Evolutionary conservation across 2,113 vertebrate species (phyloP).

Genomic region (Carassius gibelio): DNA sequence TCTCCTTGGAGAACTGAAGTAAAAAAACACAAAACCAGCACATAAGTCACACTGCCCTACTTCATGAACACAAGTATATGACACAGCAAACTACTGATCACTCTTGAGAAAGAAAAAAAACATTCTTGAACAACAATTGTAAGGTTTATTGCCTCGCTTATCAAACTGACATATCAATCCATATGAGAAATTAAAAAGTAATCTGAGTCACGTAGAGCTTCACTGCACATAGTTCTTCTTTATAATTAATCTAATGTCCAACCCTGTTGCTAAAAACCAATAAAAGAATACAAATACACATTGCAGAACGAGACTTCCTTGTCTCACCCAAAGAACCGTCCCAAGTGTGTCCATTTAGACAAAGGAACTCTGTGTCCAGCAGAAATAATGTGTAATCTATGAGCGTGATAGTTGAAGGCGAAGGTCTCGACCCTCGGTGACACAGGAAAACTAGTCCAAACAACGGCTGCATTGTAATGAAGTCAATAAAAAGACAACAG

Average conservation of each 20-base stretch:
- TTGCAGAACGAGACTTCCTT: not conserved
- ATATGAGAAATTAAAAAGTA: conserved; percentile 13
- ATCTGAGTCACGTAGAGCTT: not conserved
- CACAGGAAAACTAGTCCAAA: conserved; percentile 26
- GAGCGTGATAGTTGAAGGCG: conserved; percentile 7
- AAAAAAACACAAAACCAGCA: conserved; percentile 48
- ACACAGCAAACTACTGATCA: conserved; percentile 1
- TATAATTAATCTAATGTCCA: conserved; percentile 1
- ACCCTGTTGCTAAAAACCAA: not conserved
- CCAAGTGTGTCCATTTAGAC: conserved; percentile 6
- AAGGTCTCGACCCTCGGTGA: conserved; percentile 5
- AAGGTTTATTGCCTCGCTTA: conserved; percentile 37
- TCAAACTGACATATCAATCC: conserved; percentile 35
- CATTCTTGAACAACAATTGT: not conserved
- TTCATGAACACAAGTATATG: not conserved
- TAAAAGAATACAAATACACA: conserved; percentile 11
- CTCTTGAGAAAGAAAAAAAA: conserved; percentile 1
- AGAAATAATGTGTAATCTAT: not conserved
- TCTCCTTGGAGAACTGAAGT: conserved; percentile 97
- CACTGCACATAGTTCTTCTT: conserved; percentile 14
- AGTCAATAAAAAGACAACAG: conserved; percentile 31
- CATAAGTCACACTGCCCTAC: not conserved
- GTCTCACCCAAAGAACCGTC: not conserved
- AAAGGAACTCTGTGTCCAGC: conserved; percentile 17
- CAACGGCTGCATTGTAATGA: conserved; percentile 18